Conservation (phyloP, 2,888 invertebrate species). For the Unio pictorum region DNA sequence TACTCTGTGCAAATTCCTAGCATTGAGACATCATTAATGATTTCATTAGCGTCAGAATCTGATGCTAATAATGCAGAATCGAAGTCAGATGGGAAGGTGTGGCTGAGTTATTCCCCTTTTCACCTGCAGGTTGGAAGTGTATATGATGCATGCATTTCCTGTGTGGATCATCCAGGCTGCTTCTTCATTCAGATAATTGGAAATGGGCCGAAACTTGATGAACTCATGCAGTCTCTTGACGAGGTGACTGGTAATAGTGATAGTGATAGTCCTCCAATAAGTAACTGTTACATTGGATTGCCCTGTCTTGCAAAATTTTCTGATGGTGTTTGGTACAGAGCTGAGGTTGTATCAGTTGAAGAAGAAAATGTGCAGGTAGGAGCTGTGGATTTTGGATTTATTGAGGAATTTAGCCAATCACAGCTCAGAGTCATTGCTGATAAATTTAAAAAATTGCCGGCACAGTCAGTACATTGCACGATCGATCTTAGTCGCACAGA, state of each 20-base stretch:
- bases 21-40: constrained; percentile 22
- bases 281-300: constrained; percentile 17
- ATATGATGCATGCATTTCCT: constrained; percentile 42
- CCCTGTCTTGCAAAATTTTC: constrained; percentile 39
- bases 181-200: constrained; percentile 42
- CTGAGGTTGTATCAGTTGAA: constrained; percentile 22
- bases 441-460: constrained; percentile 31
- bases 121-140: constrained; percentile 31
- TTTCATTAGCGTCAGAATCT: not conserved
- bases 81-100: constrained; percentile 10
- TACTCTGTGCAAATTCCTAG: constrained; percentile 35
- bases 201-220: constrained; percentile 37
- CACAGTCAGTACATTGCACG: constrained; percentile 36
- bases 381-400: constrained; percentile 48
- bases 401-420: constrained; percentile 20
- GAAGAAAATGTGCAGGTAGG: constrained; percentile 20
- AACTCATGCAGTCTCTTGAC: constrained; percentile 36
- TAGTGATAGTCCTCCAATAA: constrained; percentile 20
- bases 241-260: constrained; percentile 35
- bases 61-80: not conserved
- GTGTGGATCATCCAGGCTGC: constrained; percentile 37
- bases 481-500: constrained; percentile 31
- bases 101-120: constrained; percentile 26
- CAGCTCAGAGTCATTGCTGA: constrained; percentile 21
- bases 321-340: constrained; percentile 39